Evolutionary conservation across 2,888 invertebrate genomes (phyloP).

Genomic region (Patella caerulea): DNA sequence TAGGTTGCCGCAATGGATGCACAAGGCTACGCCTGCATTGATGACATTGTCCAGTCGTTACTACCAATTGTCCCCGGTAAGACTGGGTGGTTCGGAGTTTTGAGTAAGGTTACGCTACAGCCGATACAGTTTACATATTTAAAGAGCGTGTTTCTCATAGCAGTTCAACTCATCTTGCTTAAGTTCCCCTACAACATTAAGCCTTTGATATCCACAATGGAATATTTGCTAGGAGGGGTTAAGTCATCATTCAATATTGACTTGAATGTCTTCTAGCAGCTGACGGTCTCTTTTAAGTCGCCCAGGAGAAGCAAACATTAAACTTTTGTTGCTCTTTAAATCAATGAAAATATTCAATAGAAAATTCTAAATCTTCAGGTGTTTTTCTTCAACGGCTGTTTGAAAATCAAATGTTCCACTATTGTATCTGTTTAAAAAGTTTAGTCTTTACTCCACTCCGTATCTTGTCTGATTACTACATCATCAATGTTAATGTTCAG

Average conservation of each 20-base stretch:
- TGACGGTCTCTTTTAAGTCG: slow-evolving; percentile 27
- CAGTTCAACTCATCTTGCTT: slow-evolving; percentile 19
- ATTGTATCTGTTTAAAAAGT: too few relatives aligned
- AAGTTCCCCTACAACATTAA: slow-evolving; percentile 17
- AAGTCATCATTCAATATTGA: slow-evolving; percentile 29
- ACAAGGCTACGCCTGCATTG: too few relatives aligned
- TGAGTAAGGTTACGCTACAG: slow-evolving; percentile 8
- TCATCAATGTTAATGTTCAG: too few relatives aligned
- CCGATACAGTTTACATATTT: slow-evolving; percentile 25
- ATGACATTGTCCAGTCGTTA: too few relatives aligned
- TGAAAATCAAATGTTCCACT: too few relatives aligned
- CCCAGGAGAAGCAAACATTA: slow-evolving; percentile 22
- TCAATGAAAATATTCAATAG: slow-evolving; percentile 20
- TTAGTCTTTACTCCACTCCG: too few relatives aligned
- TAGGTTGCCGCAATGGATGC: too few relatives aligned
- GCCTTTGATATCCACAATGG: slow-evolving; percentile 26
- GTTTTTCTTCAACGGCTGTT: neutral
- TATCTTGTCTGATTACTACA: too few relatives aligned
- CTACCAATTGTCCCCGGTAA: too few relatives aligned
- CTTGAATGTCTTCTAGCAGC: slow-evolving; percentile 25
- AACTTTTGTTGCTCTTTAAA: slow-evolving; percentile 20
- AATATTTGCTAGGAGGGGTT: slow-evolving; percentile 24
- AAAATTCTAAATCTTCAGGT: neutral
- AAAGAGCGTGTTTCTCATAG: slow-evolving; percentile 25
- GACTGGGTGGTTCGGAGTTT: too few relatives aligned